Evolutionary conservation across 2,888 invertebrate species (phyloP).

Genomic region (Bimastos eiseni): DNA sequence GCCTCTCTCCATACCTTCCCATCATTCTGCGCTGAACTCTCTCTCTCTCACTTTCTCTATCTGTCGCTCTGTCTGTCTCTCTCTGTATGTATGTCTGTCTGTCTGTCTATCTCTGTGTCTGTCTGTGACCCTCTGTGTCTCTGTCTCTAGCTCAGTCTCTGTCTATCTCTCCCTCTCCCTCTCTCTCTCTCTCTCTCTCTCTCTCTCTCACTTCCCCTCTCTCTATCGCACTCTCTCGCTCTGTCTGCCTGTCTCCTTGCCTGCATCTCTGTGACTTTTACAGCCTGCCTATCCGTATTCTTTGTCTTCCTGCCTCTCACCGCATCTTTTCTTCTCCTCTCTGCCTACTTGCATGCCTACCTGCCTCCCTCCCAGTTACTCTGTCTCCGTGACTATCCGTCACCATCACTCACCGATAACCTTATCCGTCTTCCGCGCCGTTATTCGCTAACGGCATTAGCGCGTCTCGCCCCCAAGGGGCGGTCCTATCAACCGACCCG

Average conservation of each 20-base stretch:
- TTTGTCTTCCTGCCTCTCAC: background rate
- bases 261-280: background rate
- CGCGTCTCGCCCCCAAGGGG: conserved; percentile 16
- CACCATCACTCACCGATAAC: background rate
- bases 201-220: background rate
- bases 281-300: too few relatives aligned
- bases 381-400: background rate
- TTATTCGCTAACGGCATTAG: conserved; percentile 20
- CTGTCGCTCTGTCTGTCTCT: background rate
- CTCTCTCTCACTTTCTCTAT: background rate
- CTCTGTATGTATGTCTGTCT: background rate
- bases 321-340: background rate
- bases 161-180: background rate
- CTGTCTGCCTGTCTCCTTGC: background rate
- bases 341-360: background rate
- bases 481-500: conserved; percentile 8
- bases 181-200: background rate
- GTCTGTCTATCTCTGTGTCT: background rate
- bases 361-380: background rate
- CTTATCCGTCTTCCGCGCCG: conserved; percentile 17
- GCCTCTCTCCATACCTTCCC: background rate
- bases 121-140: too few relatives aligned
- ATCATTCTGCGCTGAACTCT: too few relatives aligned
- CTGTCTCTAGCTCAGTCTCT: background rate
- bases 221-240: background rate